These are phyloP conservation scores for Dynastes maya DNA, from an alignment of 2,888 invertebrate genomes.

Conservation along the genomic window DNA sequence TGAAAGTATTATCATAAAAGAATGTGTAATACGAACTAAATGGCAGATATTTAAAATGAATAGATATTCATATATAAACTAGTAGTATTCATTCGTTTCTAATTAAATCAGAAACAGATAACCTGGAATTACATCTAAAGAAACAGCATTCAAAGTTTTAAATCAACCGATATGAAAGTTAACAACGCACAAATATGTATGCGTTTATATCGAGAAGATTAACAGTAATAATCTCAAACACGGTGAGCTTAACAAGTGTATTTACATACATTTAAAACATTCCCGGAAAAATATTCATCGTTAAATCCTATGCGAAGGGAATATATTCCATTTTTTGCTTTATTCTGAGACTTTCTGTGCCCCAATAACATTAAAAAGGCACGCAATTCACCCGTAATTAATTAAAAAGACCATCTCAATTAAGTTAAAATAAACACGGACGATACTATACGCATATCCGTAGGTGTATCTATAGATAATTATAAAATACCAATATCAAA, in stretches of 20 bases:
- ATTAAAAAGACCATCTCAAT: constrained; percentile 36
- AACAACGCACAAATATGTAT: neutral
- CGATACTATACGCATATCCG: neutral
- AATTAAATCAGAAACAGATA: too few species aligned
- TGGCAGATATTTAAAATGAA: too few species aligned
- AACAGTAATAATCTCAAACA: neutral
- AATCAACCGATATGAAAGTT: neutral
- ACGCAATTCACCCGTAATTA: constrained; percentile 12
- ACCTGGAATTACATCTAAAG: too few species aligned
- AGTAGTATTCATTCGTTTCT: too few species aligned
- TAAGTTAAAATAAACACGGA: constrained; percentile 33
- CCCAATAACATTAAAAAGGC: neutral
- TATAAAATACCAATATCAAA: constrained; percentile 37
- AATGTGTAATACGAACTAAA: too few species aligned
- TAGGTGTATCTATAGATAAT: constrained; percentile 23
- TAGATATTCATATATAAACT: too few species aligned
- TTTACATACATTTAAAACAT: constrained; percentile 14
- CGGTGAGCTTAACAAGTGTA: neutral
- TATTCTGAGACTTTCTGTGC: neutral
- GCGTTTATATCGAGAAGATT: constrained; percentile 10
- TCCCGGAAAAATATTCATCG: constrained; percentile 10
- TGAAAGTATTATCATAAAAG: too few species aligned
- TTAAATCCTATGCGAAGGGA: neutral
- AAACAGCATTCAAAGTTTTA: too few species aligned
- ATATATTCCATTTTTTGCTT: neutral